Conservation (phyloP, 2,797 vertebrate species). For the Astyanax mexicanus region DNA sequence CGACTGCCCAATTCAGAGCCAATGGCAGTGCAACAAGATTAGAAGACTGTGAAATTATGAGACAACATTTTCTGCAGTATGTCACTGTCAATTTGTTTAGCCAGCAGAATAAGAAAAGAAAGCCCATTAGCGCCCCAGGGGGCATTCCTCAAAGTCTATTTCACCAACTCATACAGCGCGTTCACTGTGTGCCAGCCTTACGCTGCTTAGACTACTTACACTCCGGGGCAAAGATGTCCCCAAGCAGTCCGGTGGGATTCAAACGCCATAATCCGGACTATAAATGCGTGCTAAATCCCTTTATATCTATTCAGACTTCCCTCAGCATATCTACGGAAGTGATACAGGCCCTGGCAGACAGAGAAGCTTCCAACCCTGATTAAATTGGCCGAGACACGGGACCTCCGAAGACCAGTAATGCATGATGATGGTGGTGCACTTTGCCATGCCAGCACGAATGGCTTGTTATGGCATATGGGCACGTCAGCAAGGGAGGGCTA, state of each 20-base stretch:
- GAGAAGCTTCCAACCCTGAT: constrained; percentile 52
- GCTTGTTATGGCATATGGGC: constrained; percentile 46
- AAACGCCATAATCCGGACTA: constrained; percentile 13
- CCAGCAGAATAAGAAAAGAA: constrained; percentile 32
- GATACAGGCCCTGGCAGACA: constrained; percentile 60
- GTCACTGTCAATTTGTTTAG: constrained; percentile 33
- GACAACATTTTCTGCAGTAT: constrained; percentile 33
- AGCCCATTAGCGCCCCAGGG: constrained; percentile 40
- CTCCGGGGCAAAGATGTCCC: constrained; percentile 12
- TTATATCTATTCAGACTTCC: constrained; percentile 5
- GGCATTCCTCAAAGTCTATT: constrained; percentile 34
- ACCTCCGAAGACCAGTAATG: constrained; percentile 60
- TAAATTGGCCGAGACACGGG: constrained; percentile 64
- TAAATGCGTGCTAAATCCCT: constrained; percentile 40
- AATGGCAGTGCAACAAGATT: constrained; percentile 20
- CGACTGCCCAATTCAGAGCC: constrained; percentile 4
- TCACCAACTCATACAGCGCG: constrained; percentile 23
- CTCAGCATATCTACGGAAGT: constrained; percentile 13
- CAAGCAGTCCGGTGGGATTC: constrained; percentile 3
- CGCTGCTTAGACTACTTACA: constrained; percentile 12
- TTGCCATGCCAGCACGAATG: constrained; percentile 53
- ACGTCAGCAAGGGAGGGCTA: not conserved
- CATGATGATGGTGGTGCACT: constrained; percentile 63
- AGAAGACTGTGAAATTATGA: constrained; percentile 45
- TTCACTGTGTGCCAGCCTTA: constrained; percentile 4